Conservation (phyloP, 2,888 invertebrate species). For the Pherbina coryleti region DNA sequence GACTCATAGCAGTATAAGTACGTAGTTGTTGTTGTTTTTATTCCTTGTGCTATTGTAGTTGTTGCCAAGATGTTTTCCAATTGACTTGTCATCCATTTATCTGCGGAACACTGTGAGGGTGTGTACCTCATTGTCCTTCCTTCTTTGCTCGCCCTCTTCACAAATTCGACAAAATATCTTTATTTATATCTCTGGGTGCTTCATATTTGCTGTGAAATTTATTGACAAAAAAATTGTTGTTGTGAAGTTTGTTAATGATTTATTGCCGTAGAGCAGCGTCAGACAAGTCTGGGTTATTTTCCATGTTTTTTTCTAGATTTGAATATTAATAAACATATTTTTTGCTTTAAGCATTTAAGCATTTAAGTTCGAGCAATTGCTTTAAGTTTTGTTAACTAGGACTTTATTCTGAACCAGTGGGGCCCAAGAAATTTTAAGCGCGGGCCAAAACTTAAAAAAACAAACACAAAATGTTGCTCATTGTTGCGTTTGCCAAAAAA, state of each 20-base stretch:
- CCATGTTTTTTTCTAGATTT: neutral
- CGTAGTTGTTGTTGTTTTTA: neutral
- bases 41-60: neutral
- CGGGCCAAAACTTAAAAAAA: too few relatives aligned
- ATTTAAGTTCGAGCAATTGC: too few relatives aligned
- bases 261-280: neutral
- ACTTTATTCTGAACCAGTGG: too few relatives aligned
- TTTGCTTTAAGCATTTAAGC: neutral
- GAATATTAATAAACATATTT: too few relatives aligned
- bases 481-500: too few relatives aligned
- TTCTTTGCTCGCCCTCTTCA: neutral
- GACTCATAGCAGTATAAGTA: neutral
- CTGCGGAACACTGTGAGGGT: neutral
- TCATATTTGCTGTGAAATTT: neutral
- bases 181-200: neutral
- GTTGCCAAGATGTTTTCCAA: conserved; percentile 6
- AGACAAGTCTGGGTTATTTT: conserved; percentile 2
- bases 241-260: neutral
- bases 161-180: neutral
- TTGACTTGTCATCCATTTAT: conserved; percentile 15
- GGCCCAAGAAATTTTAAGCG: too few relatives aligned
- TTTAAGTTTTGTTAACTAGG: too few relatives aligned
- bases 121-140: neutral
- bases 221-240: neutral
- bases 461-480: too few relatives aligned